Conservation (phyloP, 2,888 invertebrate species). For the Yponomeuta sedellus region DNA sequence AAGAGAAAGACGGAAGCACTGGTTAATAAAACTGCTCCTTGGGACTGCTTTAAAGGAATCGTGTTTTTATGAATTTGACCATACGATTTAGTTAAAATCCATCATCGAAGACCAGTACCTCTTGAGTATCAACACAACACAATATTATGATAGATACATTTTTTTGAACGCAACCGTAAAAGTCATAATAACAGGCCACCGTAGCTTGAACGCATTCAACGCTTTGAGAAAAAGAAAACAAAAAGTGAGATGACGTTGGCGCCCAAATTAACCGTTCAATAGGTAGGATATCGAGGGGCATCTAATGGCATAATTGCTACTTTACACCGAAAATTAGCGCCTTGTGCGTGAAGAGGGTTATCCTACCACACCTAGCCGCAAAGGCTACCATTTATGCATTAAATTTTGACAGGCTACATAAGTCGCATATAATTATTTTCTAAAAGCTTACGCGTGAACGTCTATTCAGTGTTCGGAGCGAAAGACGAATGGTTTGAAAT, state of each 20-base stretch:
- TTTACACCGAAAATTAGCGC: slow-evolving; percentile 67
- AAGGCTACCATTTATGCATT: slow-evolving; percentile 73
- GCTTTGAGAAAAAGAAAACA: slow-evolving; percentile 34
- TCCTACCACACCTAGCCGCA: slow-evolving; percentile 42
- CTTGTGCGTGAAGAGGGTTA: slow-evolving; percentile 47
- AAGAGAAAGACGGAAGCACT: no score
- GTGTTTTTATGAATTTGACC: no score
- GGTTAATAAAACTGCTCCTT: no score
- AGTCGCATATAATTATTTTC: slow-evolving; percentile 65
- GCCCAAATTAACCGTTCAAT: slow-evolving; percentile 54
- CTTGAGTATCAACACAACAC: slow-evolving; percentile 12
- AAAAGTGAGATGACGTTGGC: slow-evolving; percentile 33
- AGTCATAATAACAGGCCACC: slow-evolving; percentile 49
- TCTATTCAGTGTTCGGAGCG: slow-evolving; percentile 38
- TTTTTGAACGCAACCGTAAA: slow-evolving; percentile 37
- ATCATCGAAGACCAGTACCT: no score
- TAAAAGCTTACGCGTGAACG: slow-evolving; percentile 49
- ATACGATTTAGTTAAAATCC: no score
- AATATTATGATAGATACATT: slow-evolving; percentile 62
- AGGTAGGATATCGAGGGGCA: slow-evolving; percentile 63
- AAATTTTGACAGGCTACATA: slow-evolving; percentile 69
- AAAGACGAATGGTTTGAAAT: slow-evolving; percentile 58
- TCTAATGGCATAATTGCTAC: slow-evolving; percentile 71
- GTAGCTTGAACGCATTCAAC: slow-evolving; percentile 35
- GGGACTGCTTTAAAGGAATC: no score